A percentile compares a stretch with the other conserved stretches of the same genome.
Conservation (phyloP, 1,140 invertebrate genomes). For the Cyrtorhinus lividipennis region DNA sequence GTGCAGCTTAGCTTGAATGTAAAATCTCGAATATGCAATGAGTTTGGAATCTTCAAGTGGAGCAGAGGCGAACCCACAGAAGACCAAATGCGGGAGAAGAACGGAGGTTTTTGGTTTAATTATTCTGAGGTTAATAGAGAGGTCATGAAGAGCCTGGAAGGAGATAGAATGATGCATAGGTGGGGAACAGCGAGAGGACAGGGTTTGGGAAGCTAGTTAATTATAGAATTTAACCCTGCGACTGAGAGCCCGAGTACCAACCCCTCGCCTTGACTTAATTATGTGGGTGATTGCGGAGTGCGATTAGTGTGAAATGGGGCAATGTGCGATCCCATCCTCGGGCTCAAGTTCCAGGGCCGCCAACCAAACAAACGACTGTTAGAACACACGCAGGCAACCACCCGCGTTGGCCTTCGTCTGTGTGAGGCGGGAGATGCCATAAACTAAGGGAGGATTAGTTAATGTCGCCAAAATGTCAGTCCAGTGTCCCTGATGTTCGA, state of each 20-base stretch:
- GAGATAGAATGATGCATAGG: neutral
- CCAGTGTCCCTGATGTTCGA: no score
- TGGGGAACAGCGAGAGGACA: neutral
- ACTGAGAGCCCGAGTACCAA: neutral
- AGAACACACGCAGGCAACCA: conserved; percentile 12
- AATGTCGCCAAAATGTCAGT: no score
- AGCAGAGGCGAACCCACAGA: neutral
- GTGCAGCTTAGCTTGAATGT: no score
- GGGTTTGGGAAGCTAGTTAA: conserved; percentile 8
- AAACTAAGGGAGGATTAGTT: no score
- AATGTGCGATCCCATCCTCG: conserved; percentile 12
- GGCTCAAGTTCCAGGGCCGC: neutral
- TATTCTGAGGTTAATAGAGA: conserved; percentile 8
- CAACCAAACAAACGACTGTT: conserved; percentile 15
- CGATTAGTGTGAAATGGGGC: conserved; percentile 16
- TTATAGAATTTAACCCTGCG: conserved; percentile 4
- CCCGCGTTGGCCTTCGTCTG: neutral
- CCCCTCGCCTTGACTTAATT: conserved; percentile 6
- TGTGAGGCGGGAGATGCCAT: no score
- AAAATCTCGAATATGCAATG: conserved; percentile 6
- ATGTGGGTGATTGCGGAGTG: conserved; percentile 14
- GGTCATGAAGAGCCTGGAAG: neutral
- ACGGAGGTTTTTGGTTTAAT: neutral
- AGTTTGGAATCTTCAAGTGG: conserved; percentile 1
- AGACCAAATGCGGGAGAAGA: neutral